phyloP scores from a whole-genome alignment of 2,113 vertebrate species.

The Bothrops jararaca region DNA sequence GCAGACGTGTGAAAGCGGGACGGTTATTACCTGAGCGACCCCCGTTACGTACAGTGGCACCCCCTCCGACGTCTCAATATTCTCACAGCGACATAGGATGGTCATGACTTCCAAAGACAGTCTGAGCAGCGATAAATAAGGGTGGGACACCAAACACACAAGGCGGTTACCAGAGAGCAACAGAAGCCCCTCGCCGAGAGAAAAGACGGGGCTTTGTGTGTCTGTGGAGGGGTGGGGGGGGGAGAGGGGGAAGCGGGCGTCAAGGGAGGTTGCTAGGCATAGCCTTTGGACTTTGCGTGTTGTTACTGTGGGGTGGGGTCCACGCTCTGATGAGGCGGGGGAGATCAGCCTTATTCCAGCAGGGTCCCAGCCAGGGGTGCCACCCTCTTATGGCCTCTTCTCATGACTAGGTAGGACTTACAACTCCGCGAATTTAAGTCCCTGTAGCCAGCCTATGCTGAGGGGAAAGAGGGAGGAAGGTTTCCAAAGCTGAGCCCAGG shows the following conservation, averaged over 20 bases:
- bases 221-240: not conserved
- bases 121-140: constrained; percentile 88
- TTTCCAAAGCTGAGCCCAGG: too few species aligned
- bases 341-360: too few species aligned
- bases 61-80: constrained; percentile 99
- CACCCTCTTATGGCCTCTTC: too few species aligned
- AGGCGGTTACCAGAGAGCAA: constrained; percentile 84
- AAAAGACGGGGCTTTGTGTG: constrained; percentile 30
- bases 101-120: constrained; percentile 99
- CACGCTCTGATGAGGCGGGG: too few species aligned
- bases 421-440: too few species aligned
- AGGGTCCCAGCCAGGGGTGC: too few species aligned
- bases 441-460: too few species aligned
- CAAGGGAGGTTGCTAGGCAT: too few species aligned
- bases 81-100: constrained; percentile 99
- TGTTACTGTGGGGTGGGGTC: too few species aligned
- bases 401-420: too few species aligned
- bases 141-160: constrained; percentile 93
- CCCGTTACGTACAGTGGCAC: constrained; percentile 99
- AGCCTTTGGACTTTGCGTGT: too few species aligned
- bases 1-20: constrained; percentile 70
- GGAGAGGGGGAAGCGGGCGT: fast-evolving
- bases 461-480: too few species aligned
- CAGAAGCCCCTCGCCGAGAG: constrained; percentile 52
- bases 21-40: constrained; percentile 99